Evolutionary conservation across 2,888 invertebrate genomes (phyloP).

Genomic region (Agrotis puta): DNA sequence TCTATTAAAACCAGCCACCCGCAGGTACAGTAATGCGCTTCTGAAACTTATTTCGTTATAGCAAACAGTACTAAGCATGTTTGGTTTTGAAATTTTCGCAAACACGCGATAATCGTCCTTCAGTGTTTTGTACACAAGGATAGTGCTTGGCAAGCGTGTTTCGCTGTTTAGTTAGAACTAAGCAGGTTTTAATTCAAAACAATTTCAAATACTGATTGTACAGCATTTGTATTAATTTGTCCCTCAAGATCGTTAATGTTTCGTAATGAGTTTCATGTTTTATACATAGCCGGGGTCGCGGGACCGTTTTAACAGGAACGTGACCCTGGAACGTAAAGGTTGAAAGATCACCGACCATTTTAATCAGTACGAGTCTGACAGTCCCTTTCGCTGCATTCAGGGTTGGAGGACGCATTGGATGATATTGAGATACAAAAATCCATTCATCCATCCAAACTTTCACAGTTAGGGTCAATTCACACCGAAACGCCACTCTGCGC

Average conservation of each 20-base stretch:
- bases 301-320: too few species aligned
- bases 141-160: slow-evolving; percentile 8
- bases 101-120: slow-evolving; percentile 41
- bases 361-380: too few species aligned
- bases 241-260: not conserved
- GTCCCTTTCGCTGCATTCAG: too few species aligned
- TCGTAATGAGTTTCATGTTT: too few species aligned
- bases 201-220: not conserved
- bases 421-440: too few species aligned
- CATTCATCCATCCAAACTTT: too few species aligned
- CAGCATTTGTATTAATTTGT: not conserved
- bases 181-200: slow-evolving; percentile 17
- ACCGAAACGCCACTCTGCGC: too few species aligned
- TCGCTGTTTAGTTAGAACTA: slow-evolving; percentile 2
- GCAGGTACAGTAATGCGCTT: slow-evolving; percentile 27
- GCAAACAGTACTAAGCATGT: slow-evolving; percentile 30
- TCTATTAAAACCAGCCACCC: slow-evolving; percentile 12
- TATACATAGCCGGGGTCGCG: too few species aligned
- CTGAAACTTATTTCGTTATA: slow-evolving; percentile 35
- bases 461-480: too few species aligned
- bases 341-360: too few species aligned
- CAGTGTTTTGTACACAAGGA: slow-evolving; percentile 10
- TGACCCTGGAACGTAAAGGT: too few species aligned
- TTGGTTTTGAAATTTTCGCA: slow-evolving; percentile 36
- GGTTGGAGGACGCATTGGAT: too few species aligned